Conservation (phyloP, 2,888 invertebrate genomes). For the Idaea aversata region DNA sequence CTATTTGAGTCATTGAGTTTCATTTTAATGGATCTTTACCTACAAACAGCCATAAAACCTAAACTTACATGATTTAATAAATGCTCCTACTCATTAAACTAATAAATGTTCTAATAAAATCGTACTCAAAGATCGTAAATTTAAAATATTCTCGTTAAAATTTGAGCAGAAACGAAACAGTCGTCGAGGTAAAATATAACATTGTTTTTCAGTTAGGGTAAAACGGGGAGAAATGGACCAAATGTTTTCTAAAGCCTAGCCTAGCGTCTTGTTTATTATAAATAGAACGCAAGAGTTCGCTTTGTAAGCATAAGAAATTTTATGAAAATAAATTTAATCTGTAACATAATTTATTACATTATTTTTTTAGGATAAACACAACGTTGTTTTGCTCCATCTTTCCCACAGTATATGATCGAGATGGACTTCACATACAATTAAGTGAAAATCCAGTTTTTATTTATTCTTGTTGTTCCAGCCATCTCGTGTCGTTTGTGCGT, state of each 20-base stretch:
- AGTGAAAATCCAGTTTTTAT: too few species aligned
- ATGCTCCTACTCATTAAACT: conserved; percentile 27
- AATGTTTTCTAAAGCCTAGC: background rate
- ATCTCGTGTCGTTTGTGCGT: too few species aligned
- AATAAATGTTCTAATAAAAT: conserved; percentile 31
- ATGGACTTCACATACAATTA: too few species aligned
- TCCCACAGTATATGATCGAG: too few species aligned
- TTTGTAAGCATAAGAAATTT: too few species aligned
- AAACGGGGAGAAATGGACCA: background rate
- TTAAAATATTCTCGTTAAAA: conserved; percentile 20
- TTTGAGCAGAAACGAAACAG: conserved; percentile 18
- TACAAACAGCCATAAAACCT: conserved; percentile 20
- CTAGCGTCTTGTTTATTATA: too few species aligned
- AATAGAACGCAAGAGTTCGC: too few species aligned
- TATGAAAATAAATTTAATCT: too few species aligned
- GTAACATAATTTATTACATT: too few species aligned
- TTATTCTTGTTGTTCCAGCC: too few species aligned
- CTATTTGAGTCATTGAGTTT: background rate
- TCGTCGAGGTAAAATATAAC: conserved; percentile 24
- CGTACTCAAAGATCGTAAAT: conserved; percentile 27
- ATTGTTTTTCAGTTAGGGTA: conserved; percentile 55
- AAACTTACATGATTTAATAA: conserved; percentile 28
- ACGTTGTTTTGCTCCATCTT: too few species aligned
- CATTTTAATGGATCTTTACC: background rate
- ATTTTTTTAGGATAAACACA: too few species aligned